Evolutionary conservation across 1,140 invertebrate species (phyloP).

Genomic region (Asbolus verrucosus): DNA sequence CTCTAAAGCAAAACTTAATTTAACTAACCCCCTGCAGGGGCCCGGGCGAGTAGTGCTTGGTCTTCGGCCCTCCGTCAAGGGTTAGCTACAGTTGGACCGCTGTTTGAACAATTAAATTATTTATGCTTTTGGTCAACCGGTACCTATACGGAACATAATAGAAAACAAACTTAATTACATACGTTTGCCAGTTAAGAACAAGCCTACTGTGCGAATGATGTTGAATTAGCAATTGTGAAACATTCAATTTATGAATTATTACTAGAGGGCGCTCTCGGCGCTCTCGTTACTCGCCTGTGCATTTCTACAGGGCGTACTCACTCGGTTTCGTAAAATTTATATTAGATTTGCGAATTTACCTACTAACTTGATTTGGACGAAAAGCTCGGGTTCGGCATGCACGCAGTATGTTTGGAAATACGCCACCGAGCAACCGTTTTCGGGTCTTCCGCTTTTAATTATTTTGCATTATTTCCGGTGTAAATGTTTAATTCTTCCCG

Average conservation of each 20-base stretch:
- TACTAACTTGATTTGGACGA: constrained; percentile 52
- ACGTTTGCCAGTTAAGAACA: constrained; percentile 61
- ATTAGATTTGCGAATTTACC: constrained; percentile 52
- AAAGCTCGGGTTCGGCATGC: constrained; percentile 20
- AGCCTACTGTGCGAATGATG: constrained; percentile 61
- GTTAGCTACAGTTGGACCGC: not conserved
- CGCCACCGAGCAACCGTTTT: constrained; percentile 5
- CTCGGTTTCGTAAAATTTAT: constrained; percentile 49
- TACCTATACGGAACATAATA: constrained; percentile 64
- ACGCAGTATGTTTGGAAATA: constrained; percentile 17
- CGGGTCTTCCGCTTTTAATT: constrained; percentile 40
- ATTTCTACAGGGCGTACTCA: constrained; percentile 22
- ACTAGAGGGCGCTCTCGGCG: constrained; percentile 48
- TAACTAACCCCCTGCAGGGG: constrained; percentile 52
- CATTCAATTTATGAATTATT: constrained; percentile 66
- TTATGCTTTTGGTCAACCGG: constrained; percentile 63
- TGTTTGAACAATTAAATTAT: constrained; percentile 61
- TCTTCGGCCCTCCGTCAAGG: not conserved
- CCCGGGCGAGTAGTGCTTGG: not conserved
- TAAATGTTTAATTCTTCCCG: constrained; percentile 22
- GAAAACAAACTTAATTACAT: constrained; percentile 65
- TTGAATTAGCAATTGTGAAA: constrained; percentile 65
- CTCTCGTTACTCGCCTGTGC: constrained; percentile 36
- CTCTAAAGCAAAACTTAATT: constrained; percentile 57
- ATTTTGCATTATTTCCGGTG: constrained; percentile 35